These are phyloP conservation scores for Beaufortia kweichowensis DNA, from an alignment of 2,113 vertebrate genomes.

Conservation along the genomic window DNA sequence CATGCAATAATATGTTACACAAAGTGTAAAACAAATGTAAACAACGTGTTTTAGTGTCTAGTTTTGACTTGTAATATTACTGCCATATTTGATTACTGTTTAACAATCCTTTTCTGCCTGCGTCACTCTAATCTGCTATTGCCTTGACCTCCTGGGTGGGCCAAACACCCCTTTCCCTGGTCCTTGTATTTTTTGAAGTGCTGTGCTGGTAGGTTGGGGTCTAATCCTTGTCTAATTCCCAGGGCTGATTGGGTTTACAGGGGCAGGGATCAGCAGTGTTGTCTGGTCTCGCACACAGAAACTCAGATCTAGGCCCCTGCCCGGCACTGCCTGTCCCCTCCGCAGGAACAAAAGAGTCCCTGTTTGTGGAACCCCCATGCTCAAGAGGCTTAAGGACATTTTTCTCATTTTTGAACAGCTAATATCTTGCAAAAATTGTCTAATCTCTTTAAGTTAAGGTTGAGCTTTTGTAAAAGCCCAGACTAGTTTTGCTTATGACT, in stretches of 20 bases:
- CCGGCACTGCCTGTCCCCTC: slow-evolving; percentile 64
- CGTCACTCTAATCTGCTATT: slow-evolving; percentile 7
- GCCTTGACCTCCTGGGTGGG: slow-evolving; percentile 76
- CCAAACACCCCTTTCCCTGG: slow-evolving; percentile 43
- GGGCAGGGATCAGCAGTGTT: slow-evolving; percentile 75
- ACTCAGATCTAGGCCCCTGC: slow-evolving; percentile 42
- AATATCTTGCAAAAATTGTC: slow-evolving; percentile 92
- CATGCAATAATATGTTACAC: too few species aligned
- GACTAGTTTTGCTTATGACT: slow-evolving; percentile 72
- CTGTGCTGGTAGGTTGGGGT: slow-evolving; percentile 63
- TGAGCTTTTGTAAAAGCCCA: slow-evolving; percentile 79
- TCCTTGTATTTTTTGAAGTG: slow-evolving; percentile 60
- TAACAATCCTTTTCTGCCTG: neutral
- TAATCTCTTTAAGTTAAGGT: slow-evolving; percentile 97
- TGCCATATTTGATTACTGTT: neutral
- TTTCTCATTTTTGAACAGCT: slow-evolving; percentile 99
- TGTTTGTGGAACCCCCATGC: slow-evolving; percentile 81
- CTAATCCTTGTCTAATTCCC: slow-evolving; percentile 79
- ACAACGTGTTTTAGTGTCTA: too few species aligned
- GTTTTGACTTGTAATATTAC: neutral
- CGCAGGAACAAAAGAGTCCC: slow-evolving; percentile 85
- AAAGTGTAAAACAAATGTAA: too few species aligned
- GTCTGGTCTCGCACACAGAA: slow-evolving; percentile 71
- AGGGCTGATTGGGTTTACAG: slow-evolving; percentile 70
- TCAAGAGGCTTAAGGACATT: slow-evolving; percentile 94